Evolutionary conservation across 2,113 vertebrate species (phyloP), one percentile per base, ranked within the genome.

Genomic region (Anolis carolinensis): DNA sequence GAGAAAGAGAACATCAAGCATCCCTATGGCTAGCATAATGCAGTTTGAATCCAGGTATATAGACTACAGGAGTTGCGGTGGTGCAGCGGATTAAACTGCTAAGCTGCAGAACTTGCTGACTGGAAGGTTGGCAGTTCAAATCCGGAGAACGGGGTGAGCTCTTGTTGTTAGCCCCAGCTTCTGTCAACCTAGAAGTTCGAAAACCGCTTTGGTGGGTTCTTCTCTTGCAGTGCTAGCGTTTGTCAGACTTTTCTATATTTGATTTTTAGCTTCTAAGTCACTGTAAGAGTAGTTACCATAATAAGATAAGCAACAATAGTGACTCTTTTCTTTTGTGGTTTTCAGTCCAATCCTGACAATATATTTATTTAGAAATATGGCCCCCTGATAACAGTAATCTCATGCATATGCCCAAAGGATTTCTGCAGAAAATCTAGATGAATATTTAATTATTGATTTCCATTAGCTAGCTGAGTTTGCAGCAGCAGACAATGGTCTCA

Each of bases 161-260:
- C n/a, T n/a, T n/a, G n/a, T n/a, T n/a, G n/a, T n/a, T n/a, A n/a
- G n/a, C n/a, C n/a, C n/a, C n/a, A n/a, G n/a, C n/a, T n/a, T n/a
- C n/a, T n/a, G n/a, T n/a, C n/a, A n/a, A n/a, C n/a, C n/a, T n/a
- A n/a, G n/a, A n/a, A n/a, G n/a, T n/a, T n/a, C n/a, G n/a, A n/a
- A n/a, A n/a, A n/a, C n/a, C n/a, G n/a, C n/a, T n/a, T n/a, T n/a
- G 76, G 75, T 76, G 72, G 55, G 32, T 75, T 67, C 30, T 76
- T 50, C 27, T 36, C 48, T 55, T 32, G 32, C 36, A 76, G 25
- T 1, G 20, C 44, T 70, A 52, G 65, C n/a, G 52, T 50, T 39
- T 50, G 2, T 32, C 39, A 48, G 39, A 27, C 8, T 62, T 52
- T 36, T 13, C 30, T 25, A 8, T 73, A 67, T 74, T 4, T 9